Evolutionary conservation across 2,797 vertebrate species (phyloP).

Genomic region (Ctenopoma multispine): DNA sequence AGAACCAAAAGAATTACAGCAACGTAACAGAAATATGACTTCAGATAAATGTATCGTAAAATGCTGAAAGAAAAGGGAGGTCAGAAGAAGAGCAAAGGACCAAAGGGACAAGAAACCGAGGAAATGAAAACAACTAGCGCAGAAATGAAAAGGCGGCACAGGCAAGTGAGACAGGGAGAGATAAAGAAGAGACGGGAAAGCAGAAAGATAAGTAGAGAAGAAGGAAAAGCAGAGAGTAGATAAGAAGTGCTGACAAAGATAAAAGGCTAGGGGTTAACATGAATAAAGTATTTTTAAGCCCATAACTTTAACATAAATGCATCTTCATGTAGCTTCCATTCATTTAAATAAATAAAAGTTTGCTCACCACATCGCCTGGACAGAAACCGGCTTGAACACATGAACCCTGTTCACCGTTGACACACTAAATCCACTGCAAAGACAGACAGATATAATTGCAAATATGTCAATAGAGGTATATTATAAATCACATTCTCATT

Average conservation of each 20-base stretch:
- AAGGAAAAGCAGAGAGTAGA: slow-evolving; percentile 10
- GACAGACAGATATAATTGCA: slow-evolving; percentile 1
- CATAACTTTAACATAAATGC: neutral
- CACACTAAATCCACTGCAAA: slow-evolving; percentile 94
- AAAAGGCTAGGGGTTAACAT: slow-evolving; percentile 25
- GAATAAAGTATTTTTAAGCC: neutral
- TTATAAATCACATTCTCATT: neutral
- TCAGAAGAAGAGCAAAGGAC: slow-evolving; percentile 14
- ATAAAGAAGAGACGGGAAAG: slow-evolving; percentile 28
- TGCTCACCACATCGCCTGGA: slow-evolving; percentile 98
- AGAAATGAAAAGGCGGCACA: slow-evolving; percentile 38
- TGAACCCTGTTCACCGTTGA: slow-evolving; percentile 96
- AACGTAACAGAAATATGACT: slow-evolving; percentile 6
- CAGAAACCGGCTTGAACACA: slow-evolving; percentile 98
- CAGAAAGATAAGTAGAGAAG: slow-evolving; percentile 22
- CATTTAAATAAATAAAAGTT: neutral
- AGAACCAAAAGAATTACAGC: neutral
- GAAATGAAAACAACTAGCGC: slow-evolving; percentile 29
- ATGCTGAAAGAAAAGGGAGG: slow-evolving; percentile 3
- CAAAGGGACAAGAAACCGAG: slow-evolving; percentile 30
- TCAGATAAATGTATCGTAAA: slow-evolving; percentile 15
- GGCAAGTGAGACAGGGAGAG: slow-evolving; percentile 23
- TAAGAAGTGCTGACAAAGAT: slow-evolving; percentile 15
- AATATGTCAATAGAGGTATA: too few species aligned
- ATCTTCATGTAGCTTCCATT: slow-evolving; percentile 2